phyloP scores from a whole-genome alignment of 1,140 invertebrate genomes.

The Capitella teleta region DNA sequence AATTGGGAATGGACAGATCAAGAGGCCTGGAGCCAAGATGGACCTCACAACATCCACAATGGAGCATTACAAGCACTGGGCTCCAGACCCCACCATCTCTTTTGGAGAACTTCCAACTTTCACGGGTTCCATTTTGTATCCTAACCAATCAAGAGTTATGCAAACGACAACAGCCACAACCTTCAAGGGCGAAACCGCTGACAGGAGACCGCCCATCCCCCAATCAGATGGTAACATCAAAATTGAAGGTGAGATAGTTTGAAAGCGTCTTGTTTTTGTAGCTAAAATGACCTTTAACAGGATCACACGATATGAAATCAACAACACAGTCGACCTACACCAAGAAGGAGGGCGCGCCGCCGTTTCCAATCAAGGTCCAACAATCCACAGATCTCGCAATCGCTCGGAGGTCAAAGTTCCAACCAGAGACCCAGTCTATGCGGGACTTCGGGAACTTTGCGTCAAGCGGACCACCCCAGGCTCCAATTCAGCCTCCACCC shows the following conservation, averaged over 20 bases:
- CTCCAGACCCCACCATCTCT: slow-evolving; percentile 19
- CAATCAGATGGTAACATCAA: slow-evolving; percentile 20
- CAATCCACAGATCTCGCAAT: slow-evolving; percentile 14
- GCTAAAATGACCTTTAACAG: too few relatives aligned
- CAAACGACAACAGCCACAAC: slow-evolving; percentile 21
- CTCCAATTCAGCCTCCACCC: slow-evolving; percentile 24
- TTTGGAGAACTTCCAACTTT: slow-evolving; percentile 35
- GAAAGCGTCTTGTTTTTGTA: too few relatives aligned
- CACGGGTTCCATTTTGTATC: slow-evolving; percentile 33
- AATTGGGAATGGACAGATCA: background rate
- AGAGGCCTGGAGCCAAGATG: slow-evolving; percentile 20
- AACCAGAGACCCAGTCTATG: slow-evolving; percentile 22
- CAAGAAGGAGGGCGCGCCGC: slow-evolving; percentile 20
- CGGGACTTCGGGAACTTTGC: slow-evolving; percentile 23
- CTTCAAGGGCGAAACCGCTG: slow-evolving; percentile 19
- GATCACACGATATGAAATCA: slow-evolving; percentile 22
- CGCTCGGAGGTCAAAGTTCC: slow-evolving; percentile 20
- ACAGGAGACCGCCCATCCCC: slow-evolving; percentile 18
- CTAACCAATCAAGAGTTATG: slow-evolving; percentile 20
- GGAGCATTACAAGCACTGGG: slow-evolving; percentile 31
- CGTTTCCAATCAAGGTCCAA: slow-evolving; percentile 17
- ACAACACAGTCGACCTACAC: slow-evolving; percentile 27
- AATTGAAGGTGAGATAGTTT: slow-evolving; percentile 23
- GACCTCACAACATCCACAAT: slow-evolving; percentile 30
- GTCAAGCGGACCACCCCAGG: slow-evolving; percentile 20